These are phyloP conservation scores for Aporophyla lueneburgensis DNA, from an alignment of 2,888 invertebrate genomes.

Conservation along the genomic window DNA sequence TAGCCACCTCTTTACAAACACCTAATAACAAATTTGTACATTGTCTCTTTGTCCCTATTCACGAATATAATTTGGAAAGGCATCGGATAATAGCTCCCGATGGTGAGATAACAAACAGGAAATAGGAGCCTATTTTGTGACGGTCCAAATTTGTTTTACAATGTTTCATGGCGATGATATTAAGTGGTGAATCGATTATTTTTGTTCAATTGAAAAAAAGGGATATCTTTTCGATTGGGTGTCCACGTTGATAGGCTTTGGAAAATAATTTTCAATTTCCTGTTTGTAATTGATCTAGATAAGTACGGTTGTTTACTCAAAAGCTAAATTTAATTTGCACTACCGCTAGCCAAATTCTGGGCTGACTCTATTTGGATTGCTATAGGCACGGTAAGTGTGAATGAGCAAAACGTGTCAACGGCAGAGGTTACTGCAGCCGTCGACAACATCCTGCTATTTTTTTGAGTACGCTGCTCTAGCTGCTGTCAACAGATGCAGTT, in stretches of 20 bases:
- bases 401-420: not conserved
- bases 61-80: slow-evolving; percentile 70
- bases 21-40: slow-evolving; percentile 57
- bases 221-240: slow-evolving; percentile 17
- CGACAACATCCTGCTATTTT: too few relatives aligned
- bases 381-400: not conserved
- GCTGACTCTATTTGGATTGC: too few relatives aligned
- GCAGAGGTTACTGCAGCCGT: not conserved
- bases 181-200: slow-evolving; percentile 31
- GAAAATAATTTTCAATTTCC: not conserved
- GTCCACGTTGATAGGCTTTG: not conserved
- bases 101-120: slow-evolving; percentile 67
- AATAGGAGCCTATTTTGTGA: slow-evolving; percentile 71
- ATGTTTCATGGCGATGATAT: slow-evolving; percentile 46
- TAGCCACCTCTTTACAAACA: slow-evolving; percentile 50
- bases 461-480: too few relatives aligned
- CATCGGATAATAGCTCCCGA: slow-evolving; percentile 69
- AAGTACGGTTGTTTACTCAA: not conserved
- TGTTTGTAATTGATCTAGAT: not conserved
- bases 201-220: slow-evolving; percentile 51
- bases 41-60: slow-evolving; percentile 59
- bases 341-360: too few relatives aligned
- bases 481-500: too few relatives aligned
- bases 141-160: slow-evolving; percentile 55
- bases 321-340: too few relatives aligned